Percentiles rank a stretch among this genome's conserved stretches.
phyloP scores from a whole-genome alignment of 2,797 vertebrate species.

The Channa striata region DNA sequence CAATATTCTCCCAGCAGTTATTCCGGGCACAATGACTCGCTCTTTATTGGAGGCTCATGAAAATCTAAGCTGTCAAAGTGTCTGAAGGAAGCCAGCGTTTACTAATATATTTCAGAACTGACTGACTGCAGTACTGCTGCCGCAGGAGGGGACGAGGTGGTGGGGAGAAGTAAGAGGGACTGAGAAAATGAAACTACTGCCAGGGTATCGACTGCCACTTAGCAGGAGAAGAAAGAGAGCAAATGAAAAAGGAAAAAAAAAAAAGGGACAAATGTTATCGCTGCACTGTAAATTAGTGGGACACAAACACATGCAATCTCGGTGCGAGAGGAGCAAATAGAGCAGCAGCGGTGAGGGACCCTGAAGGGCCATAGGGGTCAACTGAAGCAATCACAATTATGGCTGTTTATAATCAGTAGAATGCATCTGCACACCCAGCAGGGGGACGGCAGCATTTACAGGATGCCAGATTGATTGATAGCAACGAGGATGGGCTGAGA shows the following conservation, averaged over 20 bases:
- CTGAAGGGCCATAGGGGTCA: conserved; percentile 20
- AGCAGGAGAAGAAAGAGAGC: conserved; percentile 36
- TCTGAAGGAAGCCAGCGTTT: conserved; percentile 59
- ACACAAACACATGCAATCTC: conserved; percentile 58
- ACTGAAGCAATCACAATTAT: conserved; percentile 62
- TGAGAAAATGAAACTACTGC: conserved; percentile 61
- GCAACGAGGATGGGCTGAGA: conserved; percentile 15
- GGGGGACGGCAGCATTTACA: conserved; percentile 60
- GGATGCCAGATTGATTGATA: conserved; percentile 54
- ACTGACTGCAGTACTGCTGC: conserved; percentile 53
- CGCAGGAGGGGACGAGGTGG: neutral
- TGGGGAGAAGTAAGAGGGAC: conserved; percentile 1
- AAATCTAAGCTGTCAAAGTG: conserved; percentile 72
- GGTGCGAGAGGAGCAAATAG: conserved; percentile 49
- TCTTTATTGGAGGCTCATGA: conserved; percentile 64
- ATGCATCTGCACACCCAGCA: conserved; percentile 14
- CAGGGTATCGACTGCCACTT: conserved; percentile 58
- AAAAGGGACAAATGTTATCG: conserved; percentile 29
- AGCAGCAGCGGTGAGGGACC: neutral
- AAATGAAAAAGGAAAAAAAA: conserved; percentile 32
- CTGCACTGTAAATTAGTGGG: conserved; percentile 59
- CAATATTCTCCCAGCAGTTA: conserved; percentile 59
- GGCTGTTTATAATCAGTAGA: conserved; percentile 65
- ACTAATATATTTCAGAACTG: conserved; percentile 62
- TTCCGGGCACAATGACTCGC: conserved; percentile 53